Conservation (phyloP, 1,140 invertebrate species). For the Calephelis nemesis region DNA sequence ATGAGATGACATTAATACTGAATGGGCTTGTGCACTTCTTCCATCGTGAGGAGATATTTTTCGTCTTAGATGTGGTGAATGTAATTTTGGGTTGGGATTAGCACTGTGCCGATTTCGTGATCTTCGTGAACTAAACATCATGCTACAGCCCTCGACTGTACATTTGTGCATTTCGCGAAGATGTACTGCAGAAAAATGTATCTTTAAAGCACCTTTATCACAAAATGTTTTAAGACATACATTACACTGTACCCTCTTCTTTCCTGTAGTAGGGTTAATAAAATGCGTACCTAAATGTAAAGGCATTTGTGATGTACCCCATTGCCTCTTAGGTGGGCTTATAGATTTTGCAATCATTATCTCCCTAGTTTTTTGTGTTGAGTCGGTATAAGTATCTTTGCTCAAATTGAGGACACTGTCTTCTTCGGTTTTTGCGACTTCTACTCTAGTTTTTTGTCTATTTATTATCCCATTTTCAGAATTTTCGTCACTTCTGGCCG, state of each 20-base stretch:
- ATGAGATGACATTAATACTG: slow-evolving; percentile 86
- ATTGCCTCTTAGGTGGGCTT: slow-evolving; percentile 94
- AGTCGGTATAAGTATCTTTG: slow-evolving; percentile 76
- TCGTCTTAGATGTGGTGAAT: slow-evolving; percentile 94
- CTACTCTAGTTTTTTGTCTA: slow-evolving; percentile 42
- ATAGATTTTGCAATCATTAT: slow-evolving; percentile 85
- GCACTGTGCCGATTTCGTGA: slow-evolving; percentile 98
- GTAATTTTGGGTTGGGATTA: slow-evolving; percentile 98
- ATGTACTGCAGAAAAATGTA: slow-evolving; percentile 99
- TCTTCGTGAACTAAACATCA: slow-evolving; percentile 98
- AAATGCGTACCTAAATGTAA: slow-evolving; percentile 93
- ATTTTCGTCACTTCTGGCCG: slow-evolving; percentile 47
- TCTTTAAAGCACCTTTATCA: slow-evolving; percentile 99
- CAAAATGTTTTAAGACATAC: slow-evolving; percentile 99
- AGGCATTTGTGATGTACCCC: slow-evolving; percentile 90
- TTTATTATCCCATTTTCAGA: slow-evolving; percentile 48
- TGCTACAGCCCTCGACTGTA: slow-evolving; percentile 98
- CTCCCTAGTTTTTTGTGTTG: slow-evolving; percentile 71
- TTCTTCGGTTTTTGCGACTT: slow-evolving; percentile 82
- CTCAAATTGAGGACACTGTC: slow-evolving; percentile 87
- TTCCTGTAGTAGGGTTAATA: slow-evolving; percentile 94
- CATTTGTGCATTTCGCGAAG: slow-evolving; percentile 99
- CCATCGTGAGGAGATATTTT: slow-evolving; percentile 97
- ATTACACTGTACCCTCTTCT: slow-evolving; percentile 98
- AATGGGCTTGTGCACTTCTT: slow-evolving; percentile 91